Base-by-base conservation (phyloP, 2,888 invertebrate genomes). In the Agrotis clavis region DNA sequence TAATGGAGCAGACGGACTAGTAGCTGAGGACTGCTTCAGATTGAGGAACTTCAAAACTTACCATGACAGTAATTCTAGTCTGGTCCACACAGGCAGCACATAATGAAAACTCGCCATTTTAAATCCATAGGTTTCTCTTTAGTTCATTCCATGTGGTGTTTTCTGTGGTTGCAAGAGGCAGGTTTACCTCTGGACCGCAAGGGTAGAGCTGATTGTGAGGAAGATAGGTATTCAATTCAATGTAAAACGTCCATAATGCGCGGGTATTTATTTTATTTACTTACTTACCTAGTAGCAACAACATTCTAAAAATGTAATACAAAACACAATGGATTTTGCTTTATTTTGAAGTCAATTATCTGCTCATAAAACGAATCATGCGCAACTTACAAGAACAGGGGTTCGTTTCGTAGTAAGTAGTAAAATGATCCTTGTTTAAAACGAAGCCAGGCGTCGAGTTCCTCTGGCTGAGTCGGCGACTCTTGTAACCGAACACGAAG, bases 401-500 rank as follows among this genome's bases (percentile, higher is more conserved):
- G 54, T 57, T 54, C 41, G 53, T 79, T 88, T 87, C 87, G 71
- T 81, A 80, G 90, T 88, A 90, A 86, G 87, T 85, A 90, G 87
- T 88, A 90, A 91, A 85, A 74, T 87, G 88, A 91, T 88, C 85
- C 82, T 74, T 83, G 86, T 85, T 86, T 81, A 71, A 79, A 81
- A 78, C 70, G 82, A 85, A 82, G 60, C 66, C 77, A 57, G 67
- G 88, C 82, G 75, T 84, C 81, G 85, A 81, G 88, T 88, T 88
- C 88, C 88, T 88, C 84, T 85, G 86, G 88, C 88, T 89, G 89
- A 89, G 91, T 90, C 94, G 92, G 92, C 91, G 88, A 86, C 91
- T 94, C 90, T 94, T 88, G 94, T 92, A 94, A 95, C 93, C 89
- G 79, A 88, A 94, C 86, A 91, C 93, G 87, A 79, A 91, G 93